Evolutionary conservation across 2,888 invertebrate genomes (phyloP), one percentile per base, ranked within the genome.

Genomic region (Ormia ochracea): DNA sequence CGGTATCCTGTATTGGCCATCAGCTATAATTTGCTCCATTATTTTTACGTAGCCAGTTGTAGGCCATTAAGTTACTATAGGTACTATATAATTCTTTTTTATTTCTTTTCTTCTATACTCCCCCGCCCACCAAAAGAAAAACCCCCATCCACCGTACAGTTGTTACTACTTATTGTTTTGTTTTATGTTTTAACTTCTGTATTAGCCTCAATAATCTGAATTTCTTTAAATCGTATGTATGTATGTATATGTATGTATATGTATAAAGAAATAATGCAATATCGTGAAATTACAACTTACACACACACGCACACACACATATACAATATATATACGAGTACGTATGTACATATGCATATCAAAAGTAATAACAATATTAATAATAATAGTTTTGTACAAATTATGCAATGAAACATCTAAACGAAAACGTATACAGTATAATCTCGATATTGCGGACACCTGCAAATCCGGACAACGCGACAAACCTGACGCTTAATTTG

Each of bases 21-120:
- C 63, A 52, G 17, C 68, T 52, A 38, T 56, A 54, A 69, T 63
- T 52, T 61, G n/a, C 50, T 65, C 26, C 69, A 50, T 50, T 38
- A 48, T 48, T 58, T 58, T 58, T 48, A 38, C 56, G 23, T 36
- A 21, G 36, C 56, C 45, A 63, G 45, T 33, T 63, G 26, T 56
- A 61, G 43, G 69, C 48, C 26, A 70, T 63, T 70, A 21, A 58
- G 70, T 72, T 68, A 56, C 66, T 54, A 73, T 80, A 80, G 80
- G 80, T 80, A 80, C 68, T 70, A 65, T 28, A 58, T 17, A 52
- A 48, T 59, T 38, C 19, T 59, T 50, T 36, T 36, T 56, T 26
- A 36, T 31, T n/a, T 7, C 54, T 36, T 43, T 12, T 26, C 12
- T 10, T n/a, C 9, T 31, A 23, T 12, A 14, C 26, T n/a, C n/a